A percentile compares a stretch with the other conserved stretches of the same genome.
Evolutionary conservation across 1,140 invertebrate genomes (phyloP).

Genomic region (Drosophila grimshawi): DNA sequence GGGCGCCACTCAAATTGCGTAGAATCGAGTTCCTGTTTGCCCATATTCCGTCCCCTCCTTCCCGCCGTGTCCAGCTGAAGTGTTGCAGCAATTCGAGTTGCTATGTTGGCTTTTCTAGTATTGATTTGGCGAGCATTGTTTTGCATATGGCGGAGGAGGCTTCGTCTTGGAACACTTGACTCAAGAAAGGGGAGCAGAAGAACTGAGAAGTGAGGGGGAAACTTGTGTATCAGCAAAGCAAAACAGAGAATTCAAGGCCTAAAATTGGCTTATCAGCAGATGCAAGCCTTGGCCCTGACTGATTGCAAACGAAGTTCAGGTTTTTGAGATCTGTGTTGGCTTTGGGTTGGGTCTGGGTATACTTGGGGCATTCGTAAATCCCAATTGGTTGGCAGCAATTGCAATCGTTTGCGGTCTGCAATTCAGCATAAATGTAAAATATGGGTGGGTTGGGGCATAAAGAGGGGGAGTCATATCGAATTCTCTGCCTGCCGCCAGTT

Average conservation of each 20-base stretch:
- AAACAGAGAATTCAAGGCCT: neutral
- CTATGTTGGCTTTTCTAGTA: constrained; percentile 11
- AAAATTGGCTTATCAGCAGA: constrained; percentile 14
- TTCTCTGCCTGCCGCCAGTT: constrained; percentile 43
- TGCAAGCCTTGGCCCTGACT: constrained; percentile 38
- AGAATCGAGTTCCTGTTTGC: constrained; percentile 19
- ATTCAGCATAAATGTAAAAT: constrained; percentile 52
- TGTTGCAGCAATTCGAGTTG: constrained; percentile 23
- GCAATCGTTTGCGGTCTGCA: constrained; percentile 63
- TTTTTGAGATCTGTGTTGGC: neutral
- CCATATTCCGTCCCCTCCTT: neutral
- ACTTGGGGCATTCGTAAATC: constrained; percentile 62
- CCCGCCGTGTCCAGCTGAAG: neutral
- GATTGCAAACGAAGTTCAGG: neutral
- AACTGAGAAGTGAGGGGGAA: too few species aligned
- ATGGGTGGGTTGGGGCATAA: neutral
- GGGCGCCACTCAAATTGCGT: constrained; percentile 45
- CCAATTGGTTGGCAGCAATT: constrained; percentile 52
- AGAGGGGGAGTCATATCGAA: constrained; percentile 50
- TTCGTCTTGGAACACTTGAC: neutral
- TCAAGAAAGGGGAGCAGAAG: neutral
- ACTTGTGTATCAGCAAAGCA: too few species aligned
- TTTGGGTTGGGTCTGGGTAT: constrained; percentile 7
- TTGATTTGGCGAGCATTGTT: constrained; percentile 32
- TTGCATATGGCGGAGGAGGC: too few species aligned